phyloP scores from a whole-genome alignment of 2,888 invertebrate species.

The Flabesymbios commensalis region DNA sequence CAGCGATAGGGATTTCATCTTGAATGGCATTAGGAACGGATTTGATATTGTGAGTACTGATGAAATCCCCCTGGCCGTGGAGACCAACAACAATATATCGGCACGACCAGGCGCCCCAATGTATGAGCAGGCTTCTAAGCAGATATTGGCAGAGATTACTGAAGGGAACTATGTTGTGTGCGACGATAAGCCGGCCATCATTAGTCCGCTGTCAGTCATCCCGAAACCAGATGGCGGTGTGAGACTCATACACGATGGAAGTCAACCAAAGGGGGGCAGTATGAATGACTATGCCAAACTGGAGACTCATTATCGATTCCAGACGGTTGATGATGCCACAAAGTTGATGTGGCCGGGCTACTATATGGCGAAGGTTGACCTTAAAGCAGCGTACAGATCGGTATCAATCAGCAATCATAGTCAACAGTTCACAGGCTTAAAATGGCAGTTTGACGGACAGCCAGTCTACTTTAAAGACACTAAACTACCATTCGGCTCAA shows the following conservation, averaged over 20 bases:
- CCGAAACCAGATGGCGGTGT: background rate
- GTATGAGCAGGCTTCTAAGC: background rate
- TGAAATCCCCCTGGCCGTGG: background rate
- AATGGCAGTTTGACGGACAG: background rate
- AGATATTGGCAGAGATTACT: background rate
- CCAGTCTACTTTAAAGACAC: background rate
- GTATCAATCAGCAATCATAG: background rate
- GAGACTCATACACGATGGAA: background rate
- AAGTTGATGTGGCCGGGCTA: background rate
- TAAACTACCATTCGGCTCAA: background rate
- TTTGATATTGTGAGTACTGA: background rate
- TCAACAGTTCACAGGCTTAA: background rate
- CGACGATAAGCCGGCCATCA: background rate
- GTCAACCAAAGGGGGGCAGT: background rate
- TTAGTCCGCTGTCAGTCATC: background rate
- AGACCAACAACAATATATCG: background rate
- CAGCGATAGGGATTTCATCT: background rate
- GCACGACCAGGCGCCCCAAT: background rate
- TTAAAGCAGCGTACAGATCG: background rate
- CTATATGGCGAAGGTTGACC: slow-evolving; percentile 1
- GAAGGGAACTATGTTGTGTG: background rate
- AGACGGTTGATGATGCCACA: background rate
- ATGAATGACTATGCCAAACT: background rate
- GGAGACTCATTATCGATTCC: background rate
- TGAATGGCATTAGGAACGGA: background rate